Conservation (phyloP, 2,888 invertebrate genomes). For the Actias luna region DNA sequence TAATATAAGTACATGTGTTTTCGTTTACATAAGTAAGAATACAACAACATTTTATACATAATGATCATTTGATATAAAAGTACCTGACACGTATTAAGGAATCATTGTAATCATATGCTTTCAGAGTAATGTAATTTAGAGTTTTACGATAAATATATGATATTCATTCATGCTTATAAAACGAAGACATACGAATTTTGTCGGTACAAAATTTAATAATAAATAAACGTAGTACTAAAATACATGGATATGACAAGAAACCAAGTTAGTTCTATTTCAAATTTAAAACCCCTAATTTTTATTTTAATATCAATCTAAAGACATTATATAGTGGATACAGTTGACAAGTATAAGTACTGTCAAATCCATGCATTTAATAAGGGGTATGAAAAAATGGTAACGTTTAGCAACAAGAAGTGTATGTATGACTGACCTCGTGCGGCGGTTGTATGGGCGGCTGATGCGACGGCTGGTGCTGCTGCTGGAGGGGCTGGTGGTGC, state of each 20-base stretch:
- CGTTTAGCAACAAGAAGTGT: not conserved
- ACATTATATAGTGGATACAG: too few relatives aligned
- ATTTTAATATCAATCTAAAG: too few relatives aligned
- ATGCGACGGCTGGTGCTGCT: conserved; percentile 41
- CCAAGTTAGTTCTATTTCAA: too few relatives aligned
- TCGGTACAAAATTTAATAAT: not conserved
- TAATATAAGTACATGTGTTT: too few relatives aligned
- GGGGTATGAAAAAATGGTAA: not conserved
- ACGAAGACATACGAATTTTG: not conserved
- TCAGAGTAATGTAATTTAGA: not conserved
- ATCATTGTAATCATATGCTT: not conserved
- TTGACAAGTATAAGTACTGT: not conserved
- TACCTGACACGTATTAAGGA: too few relatives aligned
- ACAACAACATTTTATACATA: too few relatives aligned
- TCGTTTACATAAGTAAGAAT: too few relatives aligned
- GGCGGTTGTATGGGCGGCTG: conserved; percentile 35
- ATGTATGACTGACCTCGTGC: conserved; percentile 25
- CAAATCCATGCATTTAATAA: not conserved
- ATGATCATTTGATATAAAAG: too few relatives aligned
- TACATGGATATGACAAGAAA: not conserved
- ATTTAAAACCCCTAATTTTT: not conserved
- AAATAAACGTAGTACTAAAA: not conserved
- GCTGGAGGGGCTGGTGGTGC: conserved; percentile 32
- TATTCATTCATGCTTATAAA: not conserved
- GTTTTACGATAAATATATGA: not conserved